Evolutionary conservation across 2,113 vertebrate species (phyloP).

Genomic region (Carlito syrichta): DNA sequence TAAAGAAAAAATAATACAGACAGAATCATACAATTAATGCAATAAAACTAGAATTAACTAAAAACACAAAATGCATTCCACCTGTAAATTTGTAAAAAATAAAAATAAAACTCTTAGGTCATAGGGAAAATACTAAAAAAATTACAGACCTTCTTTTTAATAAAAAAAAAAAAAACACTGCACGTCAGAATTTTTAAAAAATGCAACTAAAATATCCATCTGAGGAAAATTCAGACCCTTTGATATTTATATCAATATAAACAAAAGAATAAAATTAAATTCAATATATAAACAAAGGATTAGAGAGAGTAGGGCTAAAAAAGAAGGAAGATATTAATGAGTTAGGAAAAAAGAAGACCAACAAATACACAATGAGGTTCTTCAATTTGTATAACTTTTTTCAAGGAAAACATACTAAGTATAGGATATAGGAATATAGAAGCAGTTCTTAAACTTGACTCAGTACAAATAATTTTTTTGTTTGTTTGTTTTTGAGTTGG

Average conservation of each 20-base stretch:
- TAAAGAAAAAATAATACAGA: not conserved
- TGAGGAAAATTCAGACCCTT: not conserved
- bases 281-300: not conserved
- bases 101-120: not conserved
- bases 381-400: not conserved
- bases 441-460: not conserved
- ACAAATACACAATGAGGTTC: not conserved
- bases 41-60: constrained; percentile 17
- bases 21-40: not conserved
- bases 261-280: not conserved
- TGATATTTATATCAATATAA: not conserved
- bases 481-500: too few species aligned
- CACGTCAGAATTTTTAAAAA: not conserved
- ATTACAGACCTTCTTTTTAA: not conserved
- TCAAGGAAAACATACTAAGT: not conserved
- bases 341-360: not conserved
- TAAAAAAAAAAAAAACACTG: not conserved
- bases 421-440: not conserved
- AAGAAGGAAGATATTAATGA: not conserved
- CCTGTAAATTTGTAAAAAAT: not conserved
- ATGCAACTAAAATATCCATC: not conserved
- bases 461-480: not conserved
- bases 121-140: not conserved
- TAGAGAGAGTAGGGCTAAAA: not conserved
- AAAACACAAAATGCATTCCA: not conserved